These are phyloP conservation scores for Caenorhabditis becei DNA, from an alignment of 2,888 invertebrate species.

Conservation along the genomic window DNA sequence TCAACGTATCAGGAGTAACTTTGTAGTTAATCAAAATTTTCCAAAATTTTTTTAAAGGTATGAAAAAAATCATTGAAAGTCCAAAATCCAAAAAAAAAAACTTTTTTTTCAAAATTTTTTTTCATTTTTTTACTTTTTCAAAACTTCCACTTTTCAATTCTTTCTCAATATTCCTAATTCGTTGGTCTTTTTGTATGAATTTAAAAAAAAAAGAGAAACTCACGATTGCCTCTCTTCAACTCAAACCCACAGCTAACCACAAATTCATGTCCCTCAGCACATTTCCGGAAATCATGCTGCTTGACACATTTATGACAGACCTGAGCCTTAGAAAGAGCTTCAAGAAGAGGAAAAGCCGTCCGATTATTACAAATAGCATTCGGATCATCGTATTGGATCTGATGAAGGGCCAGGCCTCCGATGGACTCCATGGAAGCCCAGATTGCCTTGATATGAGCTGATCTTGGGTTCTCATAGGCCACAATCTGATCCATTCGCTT, in stretches of 20 bases:
- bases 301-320: conserved; percentile 36
- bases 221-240: conserved; percentile 39
- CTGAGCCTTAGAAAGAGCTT: conserved; percentile 29
- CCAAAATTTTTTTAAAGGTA: no score
- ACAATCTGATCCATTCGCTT: conserved; percentile 47
- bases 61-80: no score
- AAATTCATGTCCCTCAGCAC: conserved; percentile 31
- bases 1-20: no score
- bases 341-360: conserved; percentile 48
- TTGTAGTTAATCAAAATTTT: no score
- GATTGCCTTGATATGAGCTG: conserved; percentile 47
- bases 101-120: no score
- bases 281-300: conserved; percentile 55
- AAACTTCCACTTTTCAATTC: no score
- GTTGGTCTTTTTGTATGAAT: no score
- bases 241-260: conserved; percentile 50
- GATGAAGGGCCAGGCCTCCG: conserved; percentile 53
- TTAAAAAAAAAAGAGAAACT: conserved; percentile 18
- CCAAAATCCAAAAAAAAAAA: no score
- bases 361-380: conserved; percentile 49
- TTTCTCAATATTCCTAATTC: no score
- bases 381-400: conserved; percentile 56
- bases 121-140: no score
- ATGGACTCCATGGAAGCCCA: conserved; percentile 55
- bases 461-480: conserved; percentile 36